These are phyloP conservation scores for Lucilia cuprina DNA, from an alignment of 1,140 invertebrate species.

Conservation along the genomic window DNA sequence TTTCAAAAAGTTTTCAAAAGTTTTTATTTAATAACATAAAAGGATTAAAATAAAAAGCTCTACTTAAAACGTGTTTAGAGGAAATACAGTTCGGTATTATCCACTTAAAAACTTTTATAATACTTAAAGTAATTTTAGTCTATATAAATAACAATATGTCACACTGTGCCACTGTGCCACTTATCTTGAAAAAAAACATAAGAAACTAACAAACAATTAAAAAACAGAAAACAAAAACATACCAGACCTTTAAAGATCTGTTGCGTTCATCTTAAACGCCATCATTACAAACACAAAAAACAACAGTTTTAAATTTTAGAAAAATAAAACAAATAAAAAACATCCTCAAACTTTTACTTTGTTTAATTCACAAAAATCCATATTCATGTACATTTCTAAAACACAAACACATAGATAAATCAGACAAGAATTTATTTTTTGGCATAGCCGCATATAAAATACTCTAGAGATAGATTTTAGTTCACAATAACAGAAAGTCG, in stretches of 20 bases:
- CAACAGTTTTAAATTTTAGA: background rate
- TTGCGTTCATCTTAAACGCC: conserved; percentile 13
- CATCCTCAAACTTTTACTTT: background rate
- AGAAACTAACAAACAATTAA: background rate
- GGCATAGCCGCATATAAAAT: no score
- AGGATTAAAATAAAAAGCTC: no score
- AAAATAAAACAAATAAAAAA: background rate
- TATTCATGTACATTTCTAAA: background rate
- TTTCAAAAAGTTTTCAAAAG: no score
- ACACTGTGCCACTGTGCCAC: background rate
- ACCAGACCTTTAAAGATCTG: background rate
- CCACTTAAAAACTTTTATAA: no score
- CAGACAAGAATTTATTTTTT: no score
- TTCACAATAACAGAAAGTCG: no score
- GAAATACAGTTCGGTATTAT: no score
- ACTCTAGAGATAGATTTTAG: no score
- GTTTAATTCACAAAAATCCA: background rate
- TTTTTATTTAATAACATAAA: no score
- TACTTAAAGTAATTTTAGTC: no score
- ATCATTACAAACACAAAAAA: background rate
- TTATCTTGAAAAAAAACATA: background rate
- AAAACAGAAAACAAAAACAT: background rate
- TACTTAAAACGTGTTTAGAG: no score
- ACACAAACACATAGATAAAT: no score
- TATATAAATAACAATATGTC: background rate